Evolutionary conservation across 2,113 vertebrate genomes (phyloP), one percentile per base, ranked within the genome.

Genomic region (Empidonax alnorum): DNA sequence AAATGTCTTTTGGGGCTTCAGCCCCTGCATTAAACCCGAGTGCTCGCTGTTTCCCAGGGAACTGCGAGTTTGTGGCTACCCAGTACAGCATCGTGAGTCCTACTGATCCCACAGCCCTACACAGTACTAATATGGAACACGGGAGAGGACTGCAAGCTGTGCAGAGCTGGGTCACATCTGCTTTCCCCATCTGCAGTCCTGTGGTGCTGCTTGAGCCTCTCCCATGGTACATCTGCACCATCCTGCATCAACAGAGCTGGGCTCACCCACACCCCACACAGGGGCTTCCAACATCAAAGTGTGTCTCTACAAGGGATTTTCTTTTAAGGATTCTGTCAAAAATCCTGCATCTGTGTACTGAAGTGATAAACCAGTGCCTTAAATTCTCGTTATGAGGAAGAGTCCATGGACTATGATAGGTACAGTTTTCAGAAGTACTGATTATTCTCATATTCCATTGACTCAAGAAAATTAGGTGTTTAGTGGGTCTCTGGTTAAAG

Each of bases 211-310:
- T 13, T 44, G 9, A 28, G 44, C 23, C 14, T 15, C 11, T 55
- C 24, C 2, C 10, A 2, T 0, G 0, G 7, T n/a, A 3, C 11
- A 21, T 25, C 35, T 35, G 59, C 35, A 59, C 14, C 24, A 55
- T 6, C 14, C 35, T 55, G 10, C 25, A 55, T 10, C 28, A 20
- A 47, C 13, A 56, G n/a, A 66, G 21, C 16, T 72, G n/a, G 20
- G 37, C 8, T 14, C 37, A 67, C 5, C 12, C 28, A 20, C 5
- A 7, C 10, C 16, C 22, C 19, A 55, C 10, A 37, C 0, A 2
- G 10, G 9, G 31, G 12, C 16, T 42, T 74, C 33, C 7, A 1
- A 33, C 8, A 5, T 63, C 21, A 59, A 84, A 81, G 7, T 10
- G 7, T 6, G 2, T 50, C 15, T 73, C 23, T 77, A 18, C 25